Evolutionary conservation across 2,113 vertebrate genomes (phyloP), one percentile per base, ranked within the genome.

Genomic region (Cranoglanis bouderius): DNA sequence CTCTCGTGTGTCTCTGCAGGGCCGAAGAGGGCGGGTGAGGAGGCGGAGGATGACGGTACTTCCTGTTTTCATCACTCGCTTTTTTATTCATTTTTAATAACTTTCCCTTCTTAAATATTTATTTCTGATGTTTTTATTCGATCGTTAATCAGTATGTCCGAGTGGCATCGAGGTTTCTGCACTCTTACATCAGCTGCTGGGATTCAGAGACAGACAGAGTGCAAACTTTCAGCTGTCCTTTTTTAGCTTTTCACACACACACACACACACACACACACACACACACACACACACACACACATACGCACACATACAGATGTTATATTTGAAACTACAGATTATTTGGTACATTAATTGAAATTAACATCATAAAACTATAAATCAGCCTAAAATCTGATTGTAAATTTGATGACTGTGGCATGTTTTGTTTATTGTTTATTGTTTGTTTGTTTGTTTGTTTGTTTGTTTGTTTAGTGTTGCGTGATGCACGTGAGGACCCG

Each of bases 401-500:
- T n/a, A n/a, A 32, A 67, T 13, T 7, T 61, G 61, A 32, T 32
- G n/a, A 70, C n/a, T 6, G 16, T 70, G 13, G n/a, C 32, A 35
- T 18, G 67, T 18, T 65, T n/a, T 10, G 29, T 63, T n/a, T 63
- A 12, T 55, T 89, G 75, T 83, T 26, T 84, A 13, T 24, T 77
- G 46, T 97, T 90, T 97, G 61, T 53, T 53, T 84, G 18, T 55
- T 29, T 77, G 46, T 97, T 90, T 97, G 61, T 53, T 53, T 88
- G 67, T 84, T 24, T 85, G 24, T 59, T 49, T 78, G 49, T 97
- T 90, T 97, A 99, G 98, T 99, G 94, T 98, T 99, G 94, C 96
- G 98, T 90, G 98, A 99, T 95, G 97, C 98, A 46, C 88, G 91
- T 55, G 91, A 92, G 13, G 98, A 98, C 84, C 97, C 98, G 72